Evolutionary conservation across 2,113 vertebrate genomes (phyloP).

Genomic region (Callopanchax toddi): DNA sequence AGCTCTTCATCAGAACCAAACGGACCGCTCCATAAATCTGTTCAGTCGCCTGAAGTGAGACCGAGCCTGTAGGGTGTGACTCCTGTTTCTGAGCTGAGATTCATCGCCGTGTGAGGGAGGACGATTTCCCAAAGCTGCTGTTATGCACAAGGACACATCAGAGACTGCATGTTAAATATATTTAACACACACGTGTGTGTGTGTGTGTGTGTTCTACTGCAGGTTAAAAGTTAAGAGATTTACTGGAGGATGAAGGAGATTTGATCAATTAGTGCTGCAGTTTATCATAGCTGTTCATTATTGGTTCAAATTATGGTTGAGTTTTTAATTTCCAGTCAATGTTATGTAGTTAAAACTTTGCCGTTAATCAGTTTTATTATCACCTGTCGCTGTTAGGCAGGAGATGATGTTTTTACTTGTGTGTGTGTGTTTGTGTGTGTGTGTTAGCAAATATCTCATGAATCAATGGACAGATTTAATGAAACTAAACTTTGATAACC

Average conservation of each 20-base stretch:
- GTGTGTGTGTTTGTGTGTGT: background rate
- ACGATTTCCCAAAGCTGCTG: slow-evolving; percentile 43
- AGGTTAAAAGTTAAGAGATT: background rate
- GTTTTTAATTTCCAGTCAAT: too few species aligned
- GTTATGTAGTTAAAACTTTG: too few species aligned
- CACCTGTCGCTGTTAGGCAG: too few species aligned
- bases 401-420: too few species aligned
- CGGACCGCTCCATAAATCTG: slow-evolving; percentile 22
- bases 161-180: slow-evolving; percentile 45
- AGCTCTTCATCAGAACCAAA: background rate
- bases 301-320: too few species aligned
- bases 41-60: slow-evolving; percentile 1
- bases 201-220: background rate
- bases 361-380: too few species aligned
- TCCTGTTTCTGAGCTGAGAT: slow-evolving; percentile 11
- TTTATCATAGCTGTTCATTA: background rate
- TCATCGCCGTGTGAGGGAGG: slow-evolving; percentile 14
- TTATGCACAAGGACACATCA: slow-evolving; percentile 22
- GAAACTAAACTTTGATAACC: too few species aligned
- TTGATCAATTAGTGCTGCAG: background rate
- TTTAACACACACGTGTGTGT: background rate
- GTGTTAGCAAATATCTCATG: background rate
- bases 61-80: slow-evolving; percentile 11
- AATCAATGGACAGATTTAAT: too few species aligned
- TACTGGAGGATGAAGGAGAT: background rate